Base-by-base conservation (phyloP, 2,113 vertebrate species). In the Neotoma lepida region DNA sequence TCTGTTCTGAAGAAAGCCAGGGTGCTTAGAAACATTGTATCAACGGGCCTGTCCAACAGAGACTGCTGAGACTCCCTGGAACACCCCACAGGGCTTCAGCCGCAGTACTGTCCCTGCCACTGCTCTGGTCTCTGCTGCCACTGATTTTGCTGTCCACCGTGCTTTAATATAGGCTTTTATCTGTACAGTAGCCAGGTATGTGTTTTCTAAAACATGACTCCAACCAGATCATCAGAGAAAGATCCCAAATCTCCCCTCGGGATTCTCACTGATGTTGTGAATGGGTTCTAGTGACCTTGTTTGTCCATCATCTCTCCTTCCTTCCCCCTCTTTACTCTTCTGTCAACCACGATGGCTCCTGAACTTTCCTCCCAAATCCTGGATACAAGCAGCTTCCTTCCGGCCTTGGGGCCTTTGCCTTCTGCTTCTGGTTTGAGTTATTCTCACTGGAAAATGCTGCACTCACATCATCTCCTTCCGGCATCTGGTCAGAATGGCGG, bases 191-290 rank as follows among this genome's bases (percentile, higher is more conserved):
- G 35, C 81, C n/a, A 61, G 30, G 73, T 33, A 64, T 4, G 12
- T 86, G 63, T 58, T 61, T 85, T 77, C 61, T 64, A 87, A 71
- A 92, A 86, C 39, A 64, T 22, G 64, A 20, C 46, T 80, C 70
- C 90, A 66, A 88, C 15, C 51, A 70, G 74, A 15, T n/a, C 84
- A 46, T 89, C 64, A 66, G 66, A 82, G 81, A 92, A 87, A 71
- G 78, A 73, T 74, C n/a, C 58, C 28, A 78, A 95, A 17, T 82
- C 26, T 46, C 51, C 84, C 49, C 76, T 86, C 87, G 85, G 86
- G 33, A 46, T 30, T 56, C n/a, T 41, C 86, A 88, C 46, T 20
- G 44, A 13, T 26, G 22, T 8, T 8, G 9, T 9, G 22, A 73
- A 58, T 54, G 70, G 33, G 26, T 17, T 56, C 71, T 35, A 41